phyloP scores from a whole-genome alignment of 2,113 vertebrate species.

The Microcebus jonahi region DNA sequence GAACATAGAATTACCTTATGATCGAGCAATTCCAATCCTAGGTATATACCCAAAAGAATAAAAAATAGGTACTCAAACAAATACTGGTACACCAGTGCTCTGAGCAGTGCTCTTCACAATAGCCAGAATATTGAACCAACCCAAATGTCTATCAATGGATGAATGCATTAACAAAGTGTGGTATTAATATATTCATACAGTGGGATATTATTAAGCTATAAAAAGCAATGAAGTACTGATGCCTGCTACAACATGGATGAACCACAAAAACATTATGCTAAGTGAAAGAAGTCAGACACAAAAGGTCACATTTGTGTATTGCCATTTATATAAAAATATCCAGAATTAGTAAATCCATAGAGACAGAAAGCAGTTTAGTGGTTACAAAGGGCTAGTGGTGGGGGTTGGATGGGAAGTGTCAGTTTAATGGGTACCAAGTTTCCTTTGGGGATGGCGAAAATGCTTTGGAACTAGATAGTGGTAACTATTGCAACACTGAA shows the following conservation, averaged over 20 bases:
- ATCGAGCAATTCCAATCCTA: not conserved
- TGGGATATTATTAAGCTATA: not conserved
- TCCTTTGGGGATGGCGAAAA: not conserved
- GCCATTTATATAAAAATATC: not conserved
- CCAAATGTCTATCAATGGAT: not conserved
- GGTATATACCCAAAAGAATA: not conserved
- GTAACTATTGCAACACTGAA: not conserved
- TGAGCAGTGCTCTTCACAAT: not conserved
- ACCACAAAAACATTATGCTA: not conserved
- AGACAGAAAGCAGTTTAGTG: not conserved
- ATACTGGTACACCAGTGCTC: not conserved
- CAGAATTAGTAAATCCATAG: not conserved
- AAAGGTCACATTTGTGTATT: not conserved
- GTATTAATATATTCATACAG: not conserved
- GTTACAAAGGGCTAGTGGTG: not conserved
- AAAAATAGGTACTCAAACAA: not conserved
- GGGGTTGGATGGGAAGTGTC: not conserved
- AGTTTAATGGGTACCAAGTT: not conserved
- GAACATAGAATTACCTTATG: not conserved
- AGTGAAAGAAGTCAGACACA: not conserved
- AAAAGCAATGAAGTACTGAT: not conserved
- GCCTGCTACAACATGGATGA: not conserved
- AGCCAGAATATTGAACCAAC: not conserved
- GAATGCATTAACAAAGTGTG: not conserved
- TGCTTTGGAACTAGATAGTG: not conserved